Conservation (phyloP, 2,888 invertebrate species). For the Coleophora flavipennella region DNA sequence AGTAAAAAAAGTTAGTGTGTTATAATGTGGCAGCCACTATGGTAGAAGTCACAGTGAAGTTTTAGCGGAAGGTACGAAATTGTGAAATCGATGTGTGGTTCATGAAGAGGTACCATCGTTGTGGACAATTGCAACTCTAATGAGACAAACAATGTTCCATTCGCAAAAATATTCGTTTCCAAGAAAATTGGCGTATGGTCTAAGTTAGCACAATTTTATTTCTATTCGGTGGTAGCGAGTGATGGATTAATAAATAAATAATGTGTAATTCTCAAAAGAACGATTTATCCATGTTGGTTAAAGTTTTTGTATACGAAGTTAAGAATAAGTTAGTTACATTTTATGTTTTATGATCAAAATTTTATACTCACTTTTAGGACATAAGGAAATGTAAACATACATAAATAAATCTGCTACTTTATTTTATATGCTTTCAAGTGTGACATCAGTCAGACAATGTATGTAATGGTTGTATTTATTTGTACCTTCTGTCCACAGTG, state of each 20-base stretch:
- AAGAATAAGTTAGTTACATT: slow-evolving; percentile 21
- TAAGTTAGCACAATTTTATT: slow-evolving; percentile 5
- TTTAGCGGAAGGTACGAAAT: too few species aligned
- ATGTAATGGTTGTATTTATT: too few species aligned
- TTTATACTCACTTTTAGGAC: slow-evolving; percentile 53
- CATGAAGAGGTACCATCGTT: too few species aligned
- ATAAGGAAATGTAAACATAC: slow-evolving; percentile 20
- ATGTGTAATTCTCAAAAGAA: slow-evolving; percentile 21
- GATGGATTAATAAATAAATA: not conserved
- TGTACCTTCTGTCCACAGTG: too few species aligned
- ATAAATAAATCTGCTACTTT: not conserved
- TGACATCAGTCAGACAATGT: too few species aligned
- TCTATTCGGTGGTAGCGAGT: slow-evolving; percentile 10
- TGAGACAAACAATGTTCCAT: too few species aligned
- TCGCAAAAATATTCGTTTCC: not conserved
- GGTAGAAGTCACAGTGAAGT: too few species aligned
- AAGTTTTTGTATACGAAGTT: slow-evolving; percentile 17
- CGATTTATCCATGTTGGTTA: slow-evolving; percentile 4
- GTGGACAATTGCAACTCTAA: too few species aligned
- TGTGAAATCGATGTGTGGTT: too few species aligned
- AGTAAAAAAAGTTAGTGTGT: too few species aligned
- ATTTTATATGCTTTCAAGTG: too few species aligned
- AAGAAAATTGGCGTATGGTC: slow-evolving; percentile 31
- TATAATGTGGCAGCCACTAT: too few species aligned
- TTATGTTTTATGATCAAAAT: slow-evolving; percentile 50